These are phyloP conservation scores for Cantharis nigra DNA, from an alignment of 2,888 invertebrate species.

Conservation along the genomic window DNA sequence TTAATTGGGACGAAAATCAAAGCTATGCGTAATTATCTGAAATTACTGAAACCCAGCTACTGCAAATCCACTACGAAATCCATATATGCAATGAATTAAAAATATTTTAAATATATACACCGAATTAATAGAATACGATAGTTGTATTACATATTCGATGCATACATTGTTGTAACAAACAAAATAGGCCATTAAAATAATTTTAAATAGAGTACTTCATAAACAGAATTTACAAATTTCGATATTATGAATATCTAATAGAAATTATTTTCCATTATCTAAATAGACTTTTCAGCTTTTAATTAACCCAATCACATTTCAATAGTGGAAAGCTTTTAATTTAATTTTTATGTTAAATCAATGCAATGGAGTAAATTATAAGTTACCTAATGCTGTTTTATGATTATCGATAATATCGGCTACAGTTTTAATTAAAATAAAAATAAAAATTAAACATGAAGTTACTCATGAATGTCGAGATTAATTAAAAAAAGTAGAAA, in stretches of 20 bases:
- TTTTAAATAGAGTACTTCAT: not conserved
- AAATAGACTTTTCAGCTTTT: too few species aligned
- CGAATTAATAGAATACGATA: not conserved
- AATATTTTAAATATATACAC: not conserved
- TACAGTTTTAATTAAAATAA: too few species aligned
- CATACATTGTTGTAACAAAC: not conserved
- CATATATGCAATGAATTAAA: not conserved
- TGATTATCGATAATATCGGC: too few species aligned
- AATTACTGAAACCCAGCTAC: not conserved
- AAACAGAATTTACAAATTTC: not conserved
- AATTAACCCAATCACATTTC: too few species aligned
- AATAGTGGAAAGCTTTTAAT: too few species aligned
- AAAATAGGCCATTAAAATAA: not conserved
- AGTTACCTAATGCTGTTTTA: too few species aligned
- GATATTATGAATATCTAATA: not conserved
- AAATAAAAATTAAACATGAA: too few species aligned
- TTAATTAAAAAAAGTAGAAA: too few species aligned
- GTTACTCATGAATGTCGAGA: too few species aligned
- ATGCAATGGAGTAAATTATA: too few species aligned
- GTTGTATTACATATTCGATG: not conserved
- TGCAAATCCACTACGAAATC: not conserved
- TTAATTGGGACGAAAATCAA: not conserved
- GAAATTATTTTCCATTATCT: too few species aligned
- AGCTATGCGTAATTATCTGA: not conserved
- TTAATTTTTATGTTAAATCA: too few species aligned